Evolutionary conservation across 2,113 vertebrate genomes (phyloP).

Genomic region (Pavo muticus): DNA sequence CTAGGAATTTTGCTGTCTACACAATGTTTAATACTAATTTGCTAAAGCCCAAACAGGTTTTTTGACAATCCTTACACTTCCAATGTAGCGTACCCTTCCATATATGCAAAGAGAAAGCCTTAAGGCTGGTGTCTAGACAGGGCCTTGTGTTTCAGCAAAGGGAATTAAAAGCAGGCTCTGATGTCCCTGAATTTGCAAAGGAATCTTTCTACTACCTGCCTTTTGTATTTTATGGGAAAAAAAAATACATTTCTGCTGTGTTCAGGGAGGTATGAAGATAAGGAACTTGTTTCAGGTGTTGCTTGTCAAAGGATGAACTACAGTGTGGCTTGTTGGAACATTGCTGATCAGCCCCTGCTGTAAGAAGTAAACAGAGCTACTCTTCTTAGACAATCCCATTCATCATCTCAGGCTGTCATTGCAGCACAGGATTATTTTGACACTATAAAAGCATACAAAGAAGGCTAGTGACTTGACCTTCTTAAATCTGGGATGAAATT

Average conservation of each 20-base stretch:
- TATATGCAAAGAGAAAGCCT: slow-evolving; percentile 21
- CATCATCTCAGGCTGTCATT: background rate
- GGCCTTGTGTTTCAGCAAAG: background rate
- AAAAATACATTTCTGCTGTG: background rate
- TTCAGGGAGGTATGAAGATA: background rate
- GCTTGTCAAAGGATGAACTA: background rate
- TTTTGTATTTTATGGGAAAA: background rate
- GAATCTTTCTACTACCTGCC: background rate
- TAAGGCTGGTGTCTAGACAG: slow-evolving; percentile 58
- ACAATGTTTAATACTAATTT: slow-evolving; percentile 12
- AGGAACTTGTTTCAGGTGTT: background rate
- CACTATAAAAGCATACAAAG: background rate
- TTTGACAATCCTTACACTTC: slow-evolving; percentile 30
- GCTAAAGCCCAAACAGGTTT: slow-evolving; percentile 56
- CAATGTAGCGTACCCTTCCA: slow-evolving; percentile 3
- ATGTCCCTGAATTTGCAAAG: background rate
- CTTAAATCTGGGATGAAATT: background rate
- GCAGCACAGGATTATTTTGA: background rate
- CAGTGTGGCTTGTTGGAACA: background rate
- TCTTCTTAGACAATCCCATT: slow-evolving; percentile 12
- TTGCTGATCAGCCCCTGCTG: background rate
- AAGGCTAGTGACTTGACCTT: background rate
- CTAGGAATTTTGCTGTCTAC: background rate
- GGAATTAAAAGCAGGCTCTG: slow-evolving; percentile 18
- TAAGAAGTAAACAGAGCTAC: background rate